These are phyloP conservation scores for Platerodrilus igneus DNA, from an alignment of 2,888 invertebrate species.

Conservation along the genomic window DNA sequence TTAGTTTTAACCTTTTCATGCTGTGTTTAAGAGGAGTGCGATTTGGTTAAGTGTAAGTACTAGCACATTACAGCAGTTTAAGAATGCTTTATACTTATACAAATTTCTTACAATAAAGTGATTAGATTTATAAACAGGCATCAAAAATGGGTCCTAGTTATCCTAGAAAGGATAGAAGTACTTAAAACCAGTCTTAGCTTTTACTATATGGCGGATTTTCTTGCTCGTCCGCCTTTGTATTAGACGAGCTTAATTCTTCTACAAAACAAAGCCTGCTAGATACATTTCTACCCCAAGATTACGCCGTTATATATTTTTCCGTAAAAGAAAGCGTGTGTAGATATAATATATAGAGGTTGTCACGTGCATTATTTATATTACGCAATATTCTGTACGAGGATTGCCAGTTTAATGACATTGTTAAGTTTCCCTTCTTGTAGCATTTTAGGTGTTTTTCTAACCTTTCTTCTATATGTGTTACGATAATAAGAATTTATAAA, in stretches of 20 bases:
- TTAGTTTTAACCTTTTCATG: too few species aligned
- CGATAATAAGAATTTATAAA: too few species aligned
- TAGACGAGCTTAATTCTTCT: conserved; percentile 46
- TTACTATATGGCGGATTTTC: too few species aligned
- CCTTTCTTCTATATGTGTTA: conserved; percentile 11
- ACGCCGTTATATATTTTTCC: conserved; percentile 43
- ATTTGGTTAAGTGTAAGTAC: too few species aligned
- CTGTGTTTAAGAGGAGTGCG: too few species aligned
- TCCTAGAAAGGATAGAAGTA: too few species aligned
- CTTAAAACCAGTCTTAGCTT: too few species aligned
- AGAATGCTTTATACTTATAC: too few species aligned
- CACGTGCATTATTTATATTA: conserved; percentile 46
- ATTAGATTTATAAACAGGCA: too few species aligned
- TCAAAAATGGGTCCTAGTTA: too few species aligned
- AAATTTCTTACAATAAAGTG: too few species aligned
- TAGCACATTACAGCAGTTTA: too few species aligned
- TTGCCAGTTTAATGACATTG: conserved; percentile 44
- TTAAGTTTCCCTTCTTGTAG: conserved; percentile 23
- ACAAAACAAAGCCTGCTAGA: conserved; percentile 45
- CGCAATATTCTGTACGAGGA: conserved; percentile 38
- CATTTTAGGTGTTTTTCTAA: conserved; percentile 20
- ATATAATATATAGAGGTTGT: conserved; percentile 45
- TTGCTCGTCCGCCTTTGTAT: conserved; percentile 37
- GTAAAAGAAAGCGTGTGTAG: conserved; percentile 40
- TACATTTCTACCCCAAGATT: conserved; percentile 46